Conservation (phyloP, 2,888 invertebrate species). For the Shargacucullia verbasci region DNA sequence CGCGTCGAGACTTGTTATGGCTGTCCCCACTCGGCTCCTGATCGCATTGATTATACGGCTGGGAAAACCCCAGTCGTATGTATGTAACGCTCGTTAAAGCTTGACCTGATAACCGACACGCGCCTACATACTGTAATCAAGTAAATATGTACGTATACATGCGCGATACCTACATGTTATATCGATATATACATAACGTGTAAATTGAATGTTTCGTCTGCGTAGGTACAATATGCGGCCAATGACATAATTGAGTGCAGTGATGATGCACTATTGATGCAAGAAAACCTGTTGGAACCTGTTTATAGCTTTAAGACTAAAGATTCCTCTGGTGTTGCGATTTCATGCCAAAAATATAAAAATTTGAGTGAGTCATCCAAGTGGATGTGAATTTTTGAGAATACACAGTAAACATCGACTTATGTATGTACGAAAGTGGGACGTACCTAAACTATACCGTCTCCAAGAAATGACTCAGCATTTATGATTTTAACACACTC, state of each 20-base stretch:
- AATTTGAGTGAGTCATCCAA: constrained; percentile 20
- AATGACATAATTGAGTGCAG: constrained; percentile 30
- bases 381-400: constrained; percentile 19
- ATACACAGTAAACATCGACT: constrained; percentile 28
- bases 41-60: constrained; percentile 51
- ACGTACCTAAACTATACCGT: constrained; percentile 22
- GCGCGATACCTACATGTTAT: constrained; percentile 19
- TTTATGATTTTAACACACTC: constrained; percentile 16
- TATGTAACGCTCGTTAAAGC: constrained; percentile 45
- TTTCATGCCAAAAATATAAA: constrained; percentile 3
- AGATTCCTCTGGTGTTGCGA: constrained; percentile 22
- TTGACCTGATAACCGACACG: constrained; percentile 50
- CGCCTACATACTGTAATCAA: constrained; percentile 31
- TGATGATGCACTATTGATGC: constrained; percentile 5
- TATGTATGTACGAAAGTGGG: constrained; percentile 45
- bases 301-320: constrained; percentile 6
- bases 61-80: constrained; percentile 52
- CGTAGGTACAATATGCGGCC: not conserved
- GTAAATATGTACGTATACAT: constrained; percentile 10
- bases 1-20: constrained; percentile 23
- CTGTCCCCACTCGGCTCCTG: constrained; percentile 43
- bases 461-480: constrained; percentile 36
- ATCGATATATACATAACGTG: constrained; percentile 23
- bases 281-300: constrained; percentile 18
- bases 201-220: constrained; percentile 5